Evolutionary conservation across 92 coral and sea anemone genomes (phyloP), one percentile per base, ranked within the genome.

Genomic region (Epizoanthus rinbou): DNA sequence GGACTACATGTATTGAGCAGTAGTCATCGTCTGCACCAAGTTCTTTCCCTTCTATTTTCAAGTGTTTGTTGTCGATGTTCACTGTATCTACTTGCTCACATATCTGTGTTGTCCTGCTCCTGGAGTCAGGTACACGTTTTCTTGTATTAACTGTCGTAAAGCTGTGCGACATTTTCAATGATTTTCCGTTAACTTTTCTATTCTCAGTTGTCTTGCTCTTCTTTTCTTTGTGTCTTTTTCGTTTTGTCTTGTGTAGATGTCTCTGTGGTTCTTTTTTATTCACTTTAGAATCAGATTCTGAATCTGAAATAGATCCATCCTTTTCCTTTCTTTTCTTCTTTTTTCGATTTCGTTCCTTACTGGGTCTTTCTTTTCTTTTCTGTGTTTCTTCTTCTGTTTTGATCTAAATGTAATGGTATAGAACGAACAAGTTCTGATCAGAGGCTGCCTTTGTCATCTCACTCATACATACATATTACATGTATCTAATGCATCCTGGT

Each of bases 321-420:
- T 25, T 31, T 53, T 56, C 63, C 15, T 39, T 25, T 56, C 80
- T 74, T 74, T 54, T 25, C 47, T 17, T 54, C 47, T 17, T 54
- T 14, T 16, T 23, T 8, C 47, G 50, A 54, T 47, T 45, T 45
- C 58, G 57, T 17, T 21, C 57, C 15, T 15, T 71, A 21, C 47
- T 56, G 65, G 50, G 11, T 31, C 19, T 74, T 56, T 24, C 50
- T 56, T 74, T 74, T 74, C 80, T 24, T 56, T 74, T 18, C 57
- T 74, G 5, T 23, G 80, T 52, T 74, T 74, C 65, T 74, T 56
- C 47, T 74, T 54, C 50, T 67, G 43, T 16, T 33, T 67, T 67
- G 73, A 67, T 67, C 73, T 67, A 67, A 67, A 67, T 28, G 50
- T 33, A 14, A 13, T 41, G n/a, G 10, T 3, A 71, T 39, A 11